These are phyloP conservation scores for Dicaeum eximium DNA, from an alignment of 2,113 vertebrate species.

Conservation along the genomic window DNA sequence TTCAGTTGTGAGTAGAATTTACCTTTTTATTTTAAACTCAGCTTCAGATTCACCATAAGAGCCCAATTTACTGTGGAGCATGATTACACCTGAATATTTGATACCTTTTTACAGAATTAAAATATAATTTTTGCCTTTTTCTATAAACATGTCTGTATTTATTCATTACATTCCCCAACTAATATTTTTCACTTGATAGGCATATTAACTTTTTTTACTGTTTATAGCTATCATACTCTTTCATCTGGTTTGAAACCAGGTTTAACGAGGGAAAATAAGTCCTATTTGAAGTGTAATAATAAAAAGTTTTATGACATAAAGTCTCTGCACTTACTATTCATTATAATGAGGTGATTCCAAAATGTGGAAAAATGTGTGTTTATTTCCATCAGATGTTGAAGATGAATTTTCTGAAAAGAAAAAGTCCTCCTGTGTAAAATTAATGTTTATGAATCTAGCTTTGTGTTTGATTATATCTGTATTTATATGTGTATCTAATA, in stretches of 20 bases:
- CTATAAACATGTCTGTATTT: background rate
- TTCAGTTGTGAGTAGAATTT: background rate
- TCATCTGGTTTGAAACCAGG: background rate
- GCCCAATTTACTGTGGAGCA: background rate
- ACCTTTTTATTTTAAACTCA: background rate
- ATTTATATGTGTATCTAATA: background rate
- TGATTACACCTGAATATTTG: background rate
- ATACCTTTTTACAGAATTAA: background rate
- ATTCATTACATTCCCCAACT: background rate
- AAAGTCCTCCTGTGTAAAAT: background rate
- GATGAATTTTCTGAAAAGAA: background rate
- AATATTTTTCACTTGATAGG: background rate
- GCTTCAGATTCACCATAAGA: background rate
- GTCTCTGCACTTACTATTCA: background rate
- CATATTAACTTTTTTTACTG: background rate
- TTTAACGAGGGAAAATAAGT: constrained; percentile 22
- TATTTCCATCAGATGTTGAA: background rate
- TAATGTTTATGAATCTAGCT: background rate
- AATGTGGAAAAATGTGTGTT: background rate
- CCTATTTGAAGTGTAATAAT: background rate
- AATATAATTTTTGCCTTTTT: background rate
- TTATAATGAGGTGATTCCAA: background rate
- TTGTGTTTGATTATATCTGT: background rate
- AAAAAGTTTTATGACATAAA: background rate
- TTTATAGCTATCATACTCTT: background rate